Evolutionary conservation across 2,113 vertebrate species (phyloP), one percentile per base, ranked within the genome.

Genomic region (Indicator maculatus): DNA sequence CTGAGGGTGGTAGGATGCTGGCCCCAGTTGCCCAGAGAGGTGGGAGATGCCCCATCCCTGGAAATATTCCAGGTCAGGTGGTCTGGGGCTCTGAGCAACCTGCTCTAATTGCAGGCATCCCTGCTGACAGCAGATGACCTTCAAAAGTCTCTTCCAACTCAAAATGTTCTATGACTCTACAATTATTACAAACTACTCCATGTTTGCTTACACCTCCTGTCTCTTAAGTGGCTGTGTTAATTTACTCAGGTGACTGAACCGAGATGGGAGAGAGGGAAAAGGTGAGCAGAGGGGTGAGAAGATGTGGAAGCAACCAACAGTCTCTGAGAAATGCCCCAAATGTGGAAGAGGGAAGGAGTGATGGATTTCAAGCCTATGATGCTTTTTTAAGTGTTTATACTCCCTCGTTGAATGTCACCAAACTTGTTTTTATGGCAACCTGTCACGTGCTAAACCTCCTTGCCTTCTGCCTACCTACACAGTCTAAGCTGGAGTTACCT

Each of bases 301-400:
- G 27, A 36, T 45, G 33, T 50, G 12, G 28, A 78, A 92, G 24
- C 16, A 82, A 53, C 8, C 13, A 67, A 66, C 1, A 60, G 11
- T 7, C 30, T 20, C 41, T 33, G 30, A 86, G 63, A 80, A 88
- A 36, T 16, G 6, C 4, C 39, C 30, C 45, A 77, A 2, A 55
- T 23, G 15, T 23, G 2, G 4, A 56, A 12, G 12, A 14, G 3
- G 64, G 6, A 39, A 69, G 47, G 9, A 65, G 16, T 0, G 1
- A 66, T 11, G 13, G 15, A 53, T 83, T 90, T 77, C 6, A 33
- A 50, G 53, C 38, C 1, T 27, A 7, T 2, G 4, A 31, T 17
- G 4, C 0, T 23, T 74, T 61, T 77, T 36, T 1, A 41, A 56
- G 14, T 0, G 0, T 56, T 81, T 89, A 28, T 30, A 24, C 23